Base-by-base conservation (phyloP, 2,888 invertebrate genomes). In the Palloptera scutellata region DNA sequence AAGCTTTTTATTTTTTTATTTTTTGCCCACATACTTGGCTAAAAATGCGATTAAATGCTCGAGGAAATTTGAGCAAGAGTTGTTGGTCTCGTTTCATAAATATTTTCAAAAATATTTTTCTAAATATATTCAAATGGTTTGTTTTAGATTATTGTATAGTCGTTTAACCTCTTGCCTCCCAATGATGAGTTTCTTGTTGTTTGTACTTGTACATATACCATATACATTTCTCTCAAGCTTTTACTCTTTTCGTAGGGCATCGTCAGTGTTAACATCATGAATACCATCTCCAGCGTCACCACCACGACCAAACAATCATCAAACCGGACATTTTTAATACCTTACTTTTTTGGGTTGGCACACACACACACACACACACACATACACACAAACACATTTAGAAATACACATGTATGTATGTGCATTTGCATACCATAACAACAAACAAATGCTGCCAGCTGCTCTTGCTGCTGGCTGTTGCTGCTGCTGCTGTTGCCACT, bases 281-380 rank as follows among this genome's bases (percentile, higher is more conserved):
- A 17, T 19, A 42, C 20, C 6, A 15, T 13, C 15, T 1, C 41
- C 42, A 20, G 1, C 58, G 15, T 42, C 8, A 17, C 42, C 45
- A 17, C 42, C 30, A 42, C 42, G 10, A 20, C 12, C 62, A 45
- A 13, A 15, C 48, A 43, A 64, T n/a, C 51, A 57, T 13, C 15
- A 30, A 48, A 57, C 42, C 64, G 64, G 57, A 64, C 55, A 64
- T 64, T 64, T 64, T 57, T 45, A 64, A 48, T 57, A 40, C 57
- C 15, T 45, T 9, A 42, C 19, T 51, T 43, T 20, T n/a, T 43
- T n/a, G 30, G 55, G 17, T 13, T 13, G 64, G 3, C 19, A 42
- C 15, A n/a, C 17, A 17, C 40, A 9, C 10, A 40, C 42, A 13
- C 15, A 1, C 11, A 42, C 12, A 43, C 58, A 15, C 43, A 43